Evolutionary conservation across 2,888 invertebrate species (phyloP).

Genomic region (Tholera decimalis): DNA sequence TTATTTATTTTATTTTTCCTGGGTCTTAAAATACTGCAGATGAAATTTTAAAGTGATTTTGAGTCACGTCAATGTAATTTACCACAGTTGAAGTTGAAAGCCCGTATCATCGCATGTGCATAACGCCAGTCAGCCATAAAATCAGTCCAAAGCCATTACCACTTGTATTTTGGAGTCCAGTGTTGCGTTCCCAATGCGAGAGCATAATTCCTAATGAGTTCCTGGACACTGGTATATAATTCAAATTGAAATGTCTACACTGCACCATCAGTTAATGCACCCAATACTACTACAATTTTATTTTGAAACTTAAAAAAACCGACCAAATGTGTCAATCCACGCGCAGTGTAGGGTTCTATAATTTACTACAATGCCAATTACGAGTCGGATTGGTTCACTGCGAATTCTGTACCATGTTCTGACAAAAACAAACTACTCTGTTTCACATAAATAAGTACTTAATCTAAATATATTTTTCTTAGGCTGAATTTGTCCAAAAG

Average conservation of each 20-base stretch:
- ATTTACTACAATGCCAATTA: no score
- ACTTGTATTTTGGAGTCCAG: constrained; percentile 24
- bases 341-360: no score
- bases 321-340: no score
- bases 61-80: not conserved
- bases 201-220: constrained; percentile 43
- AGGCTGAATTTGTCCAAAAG: no score
- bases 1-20: no score
- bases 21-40: no score
- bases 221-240: constrained; percentile 30
- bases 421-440: no score
- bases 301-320: no score
- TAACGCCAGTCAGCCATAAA: constrained; percentile 21
- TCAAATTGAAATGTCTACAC: constrained; percentile 29
- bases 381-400: no score
- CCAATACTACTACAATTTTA: not conserved
- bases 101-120: constrained; percentile 3
- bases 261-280: constrained; percentile 16
- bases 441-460: no score
- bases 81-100: not conserved
- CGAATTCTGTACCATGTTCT: no score
- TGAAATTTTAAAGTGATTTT: constrained; percentile 1
- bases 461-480: no score
- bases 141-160: constrained; percentile 18
- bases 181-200: constrained; percentile 18